Percentiles rank a stretch among this genome's conserved stretches.
These are phyloP conservation scores for Ramphastos sulfuratus DNA, from an alignment of 2,113 vertebrate genomes.

Conservation along the genomic window DNA sequence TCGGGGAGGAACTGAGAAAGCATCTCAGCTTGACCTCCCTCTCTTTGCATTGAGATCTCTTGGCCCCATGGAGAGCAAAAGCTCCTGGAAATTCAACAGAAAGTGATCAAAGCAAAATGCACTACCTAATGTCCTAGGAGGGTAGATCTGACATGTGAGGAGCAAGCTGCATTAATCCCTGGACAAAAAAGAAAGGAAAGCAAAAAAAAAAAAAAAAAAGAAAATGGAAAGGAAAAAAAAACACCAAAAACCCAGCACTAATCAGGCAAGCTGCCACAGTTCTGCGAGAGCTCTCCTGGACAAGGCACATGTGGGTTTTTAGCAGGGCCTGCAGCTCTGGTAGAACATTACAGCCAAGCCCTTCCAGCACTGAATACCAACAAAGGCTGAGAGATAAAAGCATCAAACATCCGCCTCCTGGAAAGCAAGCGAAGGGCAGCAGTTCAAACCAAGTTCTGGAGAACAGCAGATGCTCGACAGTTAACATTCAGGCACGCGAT, in stretches of 20 bases:
- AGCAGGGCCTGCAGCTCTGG: constrained; percentile 57
- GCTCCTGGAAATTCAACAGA: constrained; percentile 63
- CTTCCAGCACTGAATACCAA: constrained; percentile 56
- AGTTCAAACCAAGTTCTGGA: constrained; percentile 60
- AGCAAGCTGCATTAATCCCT: constrained; percentile 53
- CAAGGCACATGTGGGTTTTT: constrained; percentile 36
- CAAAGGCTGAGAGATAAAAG: constrained; percentile 65
- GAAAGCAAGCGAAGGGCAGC: constrained; percentile 63
- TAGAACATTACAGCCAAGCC: constrained; percentile 48
- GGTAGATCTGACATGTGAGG: constrained; percentile 47
- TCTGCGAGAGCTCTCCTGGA: constrained; percentile 33
- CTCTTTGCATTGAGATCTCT: constrained; percentile 39
- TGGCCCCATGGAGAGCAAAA: constrained; percentile 60
- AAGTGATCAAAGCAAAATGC: constrained; percentile 58
- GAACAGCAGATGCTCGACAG: constrained; percentile 51
- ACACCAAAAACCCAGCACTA: not conserved
- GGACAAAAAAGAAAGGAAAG: not conserved
- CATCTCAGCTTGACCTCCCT: constrained; percentile 55
- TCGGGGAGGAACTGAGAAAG: constrained; percentile 17
- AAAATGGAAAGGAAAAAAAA: not conserved
- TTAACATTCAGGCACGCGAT: not conserved
- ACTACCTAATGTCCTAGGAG: constrained; percentile 58
- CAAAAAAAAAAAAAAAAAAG: not conserved
- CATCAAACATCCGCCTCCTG: constrained; percentile 61
- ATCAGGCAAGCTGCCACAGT: constrained; percentile 38